Evolutionary conservation across 2,888 invertebrate genomes (phyloP), one percentile per base, ranked within the genome.

Genomic region (Eurois occulta): DNA sequence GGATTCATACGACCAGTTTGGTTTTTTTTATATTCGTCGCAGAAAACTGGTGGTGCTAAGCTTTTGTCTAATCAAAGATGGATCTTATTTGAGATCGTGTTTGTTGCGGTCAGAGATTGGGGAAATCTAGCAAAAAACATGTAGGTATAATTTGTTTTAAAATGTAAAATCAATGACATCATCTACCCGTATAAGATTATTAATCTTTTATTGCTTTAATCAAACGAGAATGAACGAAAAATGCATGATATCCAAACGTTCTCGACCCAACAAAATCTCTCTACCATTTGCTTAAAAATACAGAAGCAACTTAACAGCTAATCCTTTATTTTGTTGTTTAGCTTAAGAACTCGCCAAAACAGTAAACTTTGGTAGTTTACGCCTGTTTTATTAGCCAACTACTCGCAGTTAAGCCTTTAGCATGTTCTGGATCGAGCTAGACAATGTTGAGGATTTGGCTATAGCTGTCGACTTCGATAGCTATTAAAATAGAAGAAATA

Each of bases 361-460:
- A 66, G 69, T 86, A 74, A 78, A 81, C 73, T 78, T 84, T 32
- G 65, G 65, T 80, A 80, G 74, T 83, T 85, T 76, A 78, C 58
- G 62, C 75, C 70, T 46, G 75, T 74, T 86, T 84, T 83, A 86
- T 79, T 77, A 83, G 35, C 43, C 75, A 83, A 78, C 67, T 77
- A 79, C 77, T 77, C 72, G 66, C 58, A 46, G 65, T 79, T 67
- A 74, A 67, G 48, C 62, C 62, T 68, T 24, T 16, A 24, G 38
- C 32, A n/a, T 71, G 43, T 71, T 74, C 28, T 66, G 58, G 48
- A 78, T 68, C 13, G 46, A 62, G n/a, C 55, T n/a, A 18, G 35
- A 78, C 7, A 38, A 46, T 72, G 38, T 48, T 69, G 38, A 11
- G 35, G 21, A 69, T 79, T 62, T 43, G 58, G 35, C 46, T 35